These are phyloP conservation scores for Oscheius myriophilus DNA, from an alignment of 2,888 invertebrate species.

Conservation along the genomic window DNA sequence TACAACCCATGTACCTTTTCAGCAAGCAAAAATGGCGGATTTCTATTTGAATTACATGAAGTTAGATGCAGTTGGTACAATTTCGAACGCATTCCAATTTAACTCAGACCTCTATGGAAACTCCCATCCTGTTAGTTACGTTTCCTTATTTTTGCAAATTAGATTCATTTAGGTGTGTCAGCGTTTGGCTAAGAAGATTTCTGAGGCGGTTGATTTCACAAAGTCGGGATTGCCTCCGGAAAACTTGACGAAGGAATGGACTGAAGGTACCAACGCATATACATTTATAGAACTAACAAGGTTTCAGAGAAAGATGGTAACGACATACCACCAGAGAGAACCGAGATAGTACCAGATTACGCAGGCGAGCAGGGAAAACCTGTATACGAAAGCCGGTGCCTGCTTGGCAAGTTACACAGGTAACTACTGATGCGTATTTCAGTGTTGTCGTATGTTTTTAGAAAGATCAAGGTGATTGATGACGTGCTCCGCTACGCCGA, in stretches of 20 bases:
- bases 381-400: slow-evolving; percentile 41
- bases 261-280: background rate
- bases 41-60: slow-evolving; percentile 71
- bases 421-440: background rate
- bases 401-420: slow-evolving; percentile 64
- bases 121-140: slow-evolving; percentile 41
- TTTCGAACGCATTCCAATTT: slow-evolving; percentile 70
- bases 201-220: slow-evolving; percentile 68
- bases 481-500: slow-evolving; percentile 56
- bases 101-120: slow-evolving; percentile 69
- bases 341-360: slow-evolving; percentile 45
- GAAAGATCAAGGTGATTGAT: slow-evolving; percentile 57
- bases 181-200: slow-evolving; percentile 64
- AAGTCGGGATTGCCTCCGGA: slow-evolving; percentile 46
- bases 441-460: slow-evolving; percentile 2
- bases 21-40: slow-evolving; percentile 55
- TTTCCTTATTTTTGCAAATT: background rate
- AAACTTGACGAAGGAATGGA: slow-evolving; percentile 35
- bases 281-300: background rate
- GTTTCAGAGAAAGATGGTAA: slow-evolving; percentile 16
- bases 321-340: slow-evolving; percentile 47
- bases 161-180: slow-evolving; percentile 47
- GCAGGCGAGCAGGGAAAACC: slow-evolving; percentile 40
- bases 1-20: background rate
- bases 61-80: slow-evolving; percentile 70